Base-by-base conservation (phyloP, 2,888 invertebrate genomes). In the Cheilosia vulpina region DNA sequence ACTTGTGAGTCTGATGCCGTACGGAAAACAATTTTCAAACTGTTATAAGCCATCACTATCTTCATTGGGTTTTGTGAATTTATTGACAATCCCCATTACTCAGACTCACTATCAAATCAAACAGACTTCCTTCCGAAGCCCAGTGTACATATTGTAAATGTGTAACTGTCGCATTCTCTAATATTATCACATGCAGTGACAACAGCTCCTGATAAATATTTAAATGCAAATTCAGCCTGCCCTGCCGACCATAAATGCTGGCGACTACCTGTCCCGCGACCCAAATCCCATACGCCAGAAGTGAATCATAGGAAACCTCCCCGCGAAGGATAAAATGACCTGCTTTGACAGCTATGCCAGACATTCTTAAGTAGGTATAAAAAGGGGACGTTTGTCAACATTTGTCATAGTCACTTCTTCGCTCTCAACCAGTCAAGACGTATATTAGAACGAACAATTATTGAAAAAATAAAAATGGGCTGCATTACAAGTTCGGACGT, bases 261-360 rank as follows among this genome's bases (percentile, higher is more conserved):
- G 0, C 4, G 17, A 13, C 66, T 80, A 80, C 79, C 79, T 79
- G 69, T 17, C 1, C 5, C 4, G 9, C 9, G 11, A 3, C 0
- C n/a, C 41, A 19, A 4, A 2, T 31, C 55, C 62, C 63, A 2
- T 31, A 9, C 31, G 31, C 6, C 27, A 27, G 6, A 38, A 34
- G 7, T 82, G 76, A 82, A 47, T 82, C 81, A 82, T 58, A 45
- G 34, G 24, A 82, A 77, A 77, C 65, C 65, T 62, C 53, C 53
- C 57, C 53, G 31, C 58, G 31, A 75, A 21, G 19, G 58, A 60
- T 27, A 65, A 66, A 60, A 41, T 72, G 52, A 82, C 82, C 81
- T 82, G 68, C 60, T 38, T 19, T 45, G 15, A 45, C 19, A 38
- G 34, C 34, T 34, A 9, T 68, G 43, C 11, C 11, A 31, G 50